These are phyloP conservation scores for Plecturocebus donacophilus DNA, from an alignment of 2,113 vertebrate genomes.

Conservation along the genomic window DNA sequence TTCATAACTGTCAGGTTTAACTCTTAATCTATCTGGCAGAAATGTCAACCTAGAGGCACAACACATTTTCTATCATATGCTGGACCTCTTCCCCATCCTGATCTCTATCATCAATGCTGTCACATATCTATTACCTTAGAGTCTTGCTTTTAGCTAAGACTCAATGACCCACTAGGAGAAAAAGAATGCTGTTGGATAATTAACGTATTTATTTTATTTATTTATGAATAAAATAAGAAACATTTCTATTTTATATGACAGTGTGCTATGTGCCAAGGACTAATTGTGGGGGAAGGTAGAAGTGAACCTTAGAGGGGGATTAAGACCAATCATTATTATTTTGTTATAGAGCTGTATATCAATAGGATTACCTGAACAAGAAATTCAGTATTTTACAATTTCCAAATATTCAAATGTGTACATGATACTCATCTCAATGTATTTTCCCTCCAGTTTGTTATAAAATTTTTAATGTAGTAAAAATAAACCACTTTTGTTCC, in stretches of 20 bases:
- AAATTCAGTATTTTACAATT: not conserved
- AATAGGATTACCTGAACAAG: not conserved
- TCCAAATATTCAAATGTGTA: not conserved
- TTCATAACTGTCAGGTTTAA: not conserved
- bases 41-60: not conserved
- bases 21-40: not conserved
- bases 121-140: not conserved
- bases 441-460: not conserved
- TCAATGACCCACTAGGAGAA: not conserved
- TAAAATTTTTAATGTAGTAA: not conserved
- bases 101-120: not conserved
- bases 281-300: not conserved
- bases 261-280: not conserved
- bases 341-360: not conserved
- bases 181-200: not conserved
- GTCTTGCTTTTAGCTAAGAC: not conserved
- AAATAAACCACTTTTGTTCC: not conserved
- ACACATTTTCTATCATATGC: not conserved
- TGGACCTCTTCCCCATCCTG: not conserved
- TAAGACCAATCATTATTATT: not conserved
- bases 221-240: not conserved
- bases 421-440: not conserved
- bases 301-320: not conserved
- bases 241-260: not conserved
- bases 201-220: not conserved